Evolutionary conservation across 2,888 invertebrate genomes (phyloP).

Genomic region (Pseudolycoriella hygida): DNA sequence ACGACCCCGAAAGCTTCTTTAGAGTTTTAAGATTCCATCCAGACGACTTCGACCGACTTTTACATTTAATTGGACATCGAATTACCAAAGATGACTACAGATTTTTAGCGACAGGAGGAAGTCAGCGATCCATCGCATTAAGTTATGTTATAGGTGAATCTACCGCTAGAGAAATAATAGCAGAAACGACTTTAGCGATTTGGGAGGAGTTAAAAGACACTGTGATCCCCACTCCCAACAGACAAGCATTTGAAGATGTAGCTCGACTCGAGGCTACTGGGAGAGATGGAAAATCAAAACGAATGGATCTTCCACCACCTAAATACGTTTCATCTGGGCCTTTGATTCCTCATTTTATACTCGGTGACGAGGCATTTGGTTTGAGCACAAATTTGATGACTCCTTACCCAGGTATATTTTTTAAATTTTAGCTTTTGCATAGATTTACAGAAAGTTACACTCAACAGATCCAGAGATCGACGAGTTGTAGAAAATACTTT

Average conservation of each 20-base stretch:
- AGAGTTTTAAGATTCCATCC: too few relatives aligned
- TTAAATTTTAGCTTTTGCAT: too few relatives aligned
- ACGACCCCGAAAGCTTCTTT: too few relatives aligned
- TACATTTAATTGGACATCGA: too few relatives aligned
- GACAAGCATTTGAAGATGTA: background rate
- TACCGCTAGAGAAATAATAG: background rate
- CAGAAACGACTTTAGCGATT: background rate
- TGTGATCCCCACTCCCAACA: background rate
- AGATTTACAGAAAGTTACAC: too few relatives aligned
- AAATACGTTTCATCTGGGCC: background rate
- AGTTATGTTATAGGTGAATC: background rate
- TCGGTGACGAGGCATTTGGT: constrained; percentile 3
- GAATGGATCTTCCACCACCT: background rate
- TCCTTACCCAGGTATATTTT: background rate
- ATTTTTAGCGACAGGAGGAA: background rate
- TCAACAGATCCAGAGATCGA: background rate
- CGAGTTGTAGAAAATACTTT: background rate
- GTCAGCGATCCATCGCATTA: background rate
- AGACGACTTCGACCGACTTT: too few relatives aligned
- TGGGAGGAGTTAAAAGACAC: background rate
- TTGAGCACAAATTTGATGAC: background rate
- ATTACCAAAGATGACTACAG: too few relatives aligned
- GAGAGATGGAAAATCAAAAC: background rate
- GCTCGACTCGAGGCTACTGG: background rate
- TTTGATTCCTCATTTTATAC: background rate